These are phyloP conservation scores for Cyanoramphus novaezelandiae DNA, from an alignment of 2,113 vertebrate species.

Conservation along the genomic window DNA sequence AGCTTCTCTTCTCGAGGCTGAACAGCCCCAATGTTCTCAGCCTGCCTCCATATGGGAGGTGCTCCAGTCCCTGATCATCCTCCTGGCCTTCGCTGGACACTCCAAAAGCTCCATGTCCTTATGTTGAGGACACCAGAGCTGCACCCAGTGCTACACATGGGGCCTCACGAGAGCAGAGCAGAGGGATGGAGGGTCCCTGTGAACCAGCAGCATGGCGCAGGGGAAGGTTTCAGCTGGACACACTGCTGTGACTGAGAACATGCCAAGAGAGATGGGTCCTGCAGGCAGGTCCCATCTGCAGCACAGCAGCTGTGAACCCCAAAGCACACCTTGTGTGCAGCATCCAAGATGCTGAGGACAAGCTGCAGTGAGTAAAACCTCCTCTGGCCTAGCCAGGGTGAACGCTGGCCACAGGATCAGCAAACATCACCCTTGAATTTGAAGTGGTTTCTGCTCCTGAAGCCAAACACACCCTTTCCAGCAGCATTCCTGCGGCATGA, in stretches of 20 bases:
- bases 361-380: background rate
- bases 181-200: background rate
- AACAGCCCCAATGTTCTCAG: background rate
- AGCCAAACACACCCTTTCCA: background rate
- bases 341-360: background rate
- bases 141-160: background rate
- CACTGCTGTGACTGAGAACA: background rate
- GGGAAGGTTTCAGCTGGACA: background rate
- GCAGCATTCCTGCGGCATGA: background rate
- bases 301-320: background rate
- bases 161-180: background rate
- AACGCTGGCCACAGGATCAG: background rate
- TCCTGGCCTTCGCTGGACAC: background rate
- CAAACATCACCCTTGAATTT: background rate
- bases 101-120: background rate
- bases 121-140: background rate
- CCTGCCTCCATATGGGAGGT: background rate
- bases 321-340: background rate
- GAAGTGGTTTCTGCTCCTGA: background rate
- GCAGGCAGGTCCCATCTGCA: background rate
- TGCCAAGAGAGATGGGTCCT: background rate
- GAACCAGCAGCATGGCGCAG: accelerated
- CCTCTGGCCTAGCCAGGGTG: background rate
- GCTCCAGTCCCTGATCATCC: background rate
- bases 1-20: background rate